phyloP scores from a whole-genome alignment of 2,888 invertebrate species.

The Scaeva pyrastri region DNA sequence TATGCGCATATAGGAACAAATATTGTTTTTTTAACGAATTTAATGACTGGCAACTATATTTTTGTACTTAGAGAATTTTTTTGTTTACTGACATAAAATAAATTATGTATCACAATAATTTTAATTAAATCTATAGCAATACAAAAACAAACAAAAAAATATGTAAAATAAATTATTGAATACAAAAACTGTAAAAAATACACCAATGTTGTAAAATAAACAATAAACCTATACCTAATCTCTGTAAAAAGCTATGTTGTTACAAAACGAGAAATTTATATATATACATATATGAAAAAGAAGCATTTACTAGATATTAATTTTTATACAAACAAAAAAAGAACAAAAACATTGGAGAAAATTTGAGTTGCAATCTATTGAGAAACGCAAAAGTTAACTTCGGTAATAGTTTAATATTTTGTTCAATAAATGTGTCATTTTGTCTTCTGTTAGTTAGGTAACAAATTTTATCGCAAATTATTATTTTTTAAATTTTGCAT shows the following conservation, averaged over 20 bases:
- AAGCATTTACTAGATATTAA: slow-evolving; percentile 71
- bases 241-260: slow-evolving; percentile 59
- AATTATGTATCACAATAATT: slow-evolving; percentile 21
- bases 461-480: too few relatives aligned
- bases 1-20: slow-evolving; percentile 29
- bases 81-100: slow-evolving; percentile 6
- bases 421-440: too few relatives aligned
- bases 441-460: background rate
- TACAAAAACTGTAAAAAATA: slow-evolving; percentile 66
- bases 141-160: slow-evolving; percentile 5
- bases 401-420: background rate
- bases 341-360: slow-evolving; percentile 10
- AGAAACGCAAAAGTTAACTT: background rate
- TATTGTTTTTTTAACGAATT: background rate
- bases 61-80: slow-evolving; percentile 34
- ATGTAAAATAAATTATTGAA: slow-evolving; percentile 48
- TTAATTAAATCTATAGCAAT: slow-evolving; percentile 15
- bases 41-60: slow-evolving; percentile 6
- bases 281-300: slow-evolving; percentile 24
- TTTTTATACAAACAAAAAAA: slow-evolving; percentile 62
- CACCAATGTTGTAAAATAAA: slow-evolving; percentile 66
- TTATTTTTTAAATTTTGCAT: too few relatives aligned
- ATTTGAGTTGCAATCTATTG: slow-evolving; percentile 3
- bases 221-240: slow-evolving; percentile 24
- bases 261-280: slow-evolving; percentile 29